phyloP scores from a whole-genome alignment of 2,113 vertebrate genomes.

The Dinomys branickii region DNA sequence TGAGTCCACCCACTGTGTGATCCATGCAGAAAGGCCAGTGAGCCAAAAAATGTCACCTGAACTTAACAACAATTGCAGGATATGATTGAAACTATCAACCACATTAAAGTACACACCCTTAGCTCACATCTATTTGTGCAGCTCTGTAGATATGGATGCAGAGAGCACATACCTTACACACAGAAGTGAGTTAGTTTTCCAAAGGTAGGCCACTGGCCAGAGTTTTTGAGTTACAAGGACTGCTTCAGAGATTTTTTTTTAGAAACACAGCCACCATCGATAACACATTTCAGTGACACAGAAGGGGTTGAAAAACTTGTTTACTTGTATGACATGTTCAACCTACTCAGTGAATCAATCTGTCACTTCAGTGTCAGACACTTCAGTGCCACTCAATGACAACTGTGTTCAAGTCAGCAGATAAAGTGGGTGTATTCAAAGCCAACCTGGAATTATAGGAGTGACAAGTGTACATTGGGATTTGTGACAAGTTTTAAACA shows the following conservation, averaged over 20 bases:
- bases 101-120: neutral
- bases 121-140: neutral
- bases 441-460: neutral
- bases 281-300: neutral
- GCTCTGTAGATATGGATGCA: neutral
- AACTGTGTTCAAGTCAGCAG: neutral
- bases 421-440: neutral
- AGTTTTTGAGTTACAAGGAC: neutral
- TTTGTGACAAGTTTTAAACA: neutral
- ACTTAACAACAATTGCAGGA: neutral
- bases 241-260: neutral
- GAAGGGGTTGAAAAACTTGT: neutral
- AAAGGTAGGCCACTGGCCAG: neutral
- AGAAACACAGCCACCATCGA: neutral
- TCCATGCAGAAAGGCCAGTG: neutral
- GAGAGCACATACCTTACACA: neutral
- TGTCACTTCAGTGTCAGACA: too few relatives aligned
- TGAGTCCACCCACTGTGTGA: neutral
- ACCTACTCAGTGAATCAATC: neutral
- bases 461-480: neutral
- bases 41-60: neutral
- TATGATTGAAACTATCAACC: neutral
- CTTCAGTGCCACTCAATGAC: too few relatives aligned
- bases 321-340: neutral
- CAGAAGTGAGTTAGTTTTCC: neutral